Base-by-base conservation (phyloP, 2,888 invertebrate species). In the Nematopogon swammerdamellus region DNA sequence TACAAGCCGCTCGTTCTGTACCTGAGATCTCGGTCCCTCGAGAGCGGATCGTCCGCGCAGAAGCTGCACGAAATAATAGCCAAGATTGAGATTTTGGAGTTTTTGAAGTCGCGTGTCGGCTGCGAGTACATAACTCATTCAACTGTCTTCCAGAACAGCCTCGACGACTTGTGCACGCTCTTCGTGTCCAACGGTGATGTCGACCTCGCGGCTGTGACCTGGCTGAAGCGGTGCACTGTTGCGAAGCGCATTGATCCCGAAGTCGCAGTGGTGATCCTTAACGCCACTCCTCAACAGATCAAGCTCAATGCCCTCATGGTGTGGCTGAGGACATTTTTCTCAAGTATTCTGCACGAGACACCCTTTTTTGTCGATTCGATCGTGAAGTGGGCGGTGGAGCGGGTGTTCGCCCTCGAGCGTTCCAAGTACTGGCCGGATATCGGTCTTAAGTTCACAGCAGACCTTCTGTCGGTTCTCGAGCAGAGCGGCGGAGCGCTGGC, bases 341-440 rank as follows among this genome's bases (percentile, higher is more conserved):
- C 80, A 46, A 58, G 65, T 47, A 58, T 80, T 47, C 59, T 80
- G 48, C 73, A 76, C 53, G 59, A 70, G 55, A 74, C 75, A 54
- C 80, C 80, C 49, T 79, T 71, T 60, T 64, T 67, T 56, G 67
- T 76, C 50, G 80, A 80, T 57, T 56, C 75, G 52, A 70, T 80
- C 63, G 76, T 77, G 2, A 71, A 71, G 56, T 80, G 80, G 80
- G 70, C 74, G 14, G 70, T 70, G 55, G 72, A 76, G 54, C 70
- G 76, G 55, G 67, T 79, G 54, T 73, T 79, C 57, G 59, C 63
- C 42, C 60, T 80, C 44, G 80, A 81, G 58, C 67, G 72, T 52
- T 76, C 79, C 29, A 57, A 63, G 50, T 77, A 77, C 59, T 81
- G 80, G 80, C 80, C 80, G 19, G 80, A 80, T 65, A 75, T 80